Evolutionary conservation across 2,113 vertebrate genomes (phyloP), one percentile per base, ranked within the genome.

Genomic region (Barnardius zonarius): DNA sequence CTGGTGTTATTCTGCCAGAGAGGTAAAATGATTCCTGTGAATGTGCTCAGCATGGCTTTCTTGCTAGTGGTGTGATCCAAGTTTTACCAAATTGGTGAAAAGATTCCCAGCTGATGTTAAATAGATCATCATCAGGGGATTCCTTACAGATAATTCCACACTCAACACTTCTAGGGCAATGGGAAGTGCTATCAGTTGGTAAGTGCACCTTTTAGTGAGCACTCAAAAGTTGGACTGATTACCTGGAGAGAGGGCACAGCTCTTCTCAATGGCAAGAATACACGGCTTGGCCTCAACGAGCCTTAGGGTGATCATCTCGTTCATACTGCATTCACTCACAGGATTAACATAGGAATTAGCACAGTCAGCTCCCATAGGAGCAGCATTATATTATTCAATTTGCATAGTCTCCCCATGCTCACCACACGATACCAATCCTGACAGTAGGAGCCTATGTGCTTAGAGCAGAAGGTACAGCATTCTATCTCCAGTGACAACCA

Each of bases 401-500:
- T 96, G 92, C 93, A 95, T 97, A 93, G 90, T 44, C 63, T 61
- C 70, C 63, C 57, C 83, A 83, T 88, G 94, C 80, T 93, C 37
- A 0, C 88, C 81, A 69, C 84, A 92, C 1, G 73, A 95, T 83
- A 67, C 54, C 82, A 88, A 3, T 75, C 41, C 81, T 83, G 92
- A 96, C 93, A 94, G 94, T 89, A 92, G 63, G 37, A 92, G 75
- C 46, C 88, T 57, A 41, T 48, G 91, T 84, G 70, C 67, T 82
- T 44, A 84, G 76, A 92, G 89, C 73, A 96, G 90, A 92, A 96
- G 88, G 84, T 96, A 83, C 72, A 91, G 88, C 13, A 0, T n/a
- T 96, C 90, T 97, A 97, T 97, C 91, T 91, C 92, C 93, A 91
- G 62, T 97, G 97, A 97, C 97, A 97, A 96, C 97, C 97, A 93